These are phyloP conservation scores for Drosophila santomea DNA, from an alignment of 1,140 invertebrate genomes.

Conservation along the genomic window DNA sequence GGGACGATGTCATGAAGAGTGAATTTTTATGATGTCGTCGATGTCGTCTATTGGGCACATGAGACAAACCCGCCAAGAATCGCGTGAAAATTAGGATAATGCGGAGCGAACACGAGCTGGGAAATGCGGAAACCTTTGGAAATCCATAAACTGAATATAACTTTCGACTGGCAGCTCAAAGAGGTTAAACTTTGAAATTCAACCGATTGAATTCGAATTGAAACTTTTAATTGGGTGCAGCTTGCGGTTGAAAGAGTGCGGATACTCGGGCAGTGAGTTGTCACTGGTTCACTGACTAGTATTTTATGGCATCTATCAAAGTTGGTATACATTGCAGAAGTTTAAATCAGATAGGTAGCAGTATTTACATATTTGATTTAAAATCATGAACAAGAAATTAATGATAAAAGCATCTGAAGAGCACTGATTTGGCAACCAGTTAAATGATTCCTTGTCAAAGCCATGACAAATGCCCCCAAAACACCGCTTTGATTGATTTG, in stretches of 20 bases:
- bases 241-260: neutral
- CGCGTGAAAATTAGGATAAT: constrained; percentile 46
- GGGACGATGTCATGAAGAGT: constrained; percentile 31
- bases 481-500: constrained; percentile 20
- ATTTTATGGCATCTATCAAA: neutral
- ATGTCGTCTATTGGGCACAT: constrained; percentile 38
- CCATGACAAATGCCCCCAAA: too few species aligned
- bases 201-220: constrained; percentile 23
- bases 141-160: constrained; percentile 17
- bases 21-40: constrained; percentile 46
- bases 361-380: too few species aligned
- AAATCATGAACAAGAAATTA: too few species aligned
- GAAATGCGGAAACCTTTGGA: constrained; percentile 20
- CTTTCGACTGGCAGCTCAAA: neutral
- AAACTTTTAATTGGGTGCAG: constrained; percentile 18
- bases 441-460: too few species aligned
- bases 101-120: constrained; percentile 11
- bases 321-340: too few species aligned
- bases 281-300: neutral
- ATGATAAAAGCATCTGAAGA: neutral
- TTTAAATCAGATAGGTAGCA: too few species aligned
- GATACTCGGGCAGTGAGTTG: neutral
- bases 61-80: constrained; percentile 26
- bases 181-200: constrained; percentile 9
- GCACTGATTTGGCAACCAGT: too few species aligned